A percentile compares a stretch with the other conserved stretches of the same genome.
Conservation (phyloP, 1,140 invertebrate species). For the Ridgeia piscesae region DNA sequence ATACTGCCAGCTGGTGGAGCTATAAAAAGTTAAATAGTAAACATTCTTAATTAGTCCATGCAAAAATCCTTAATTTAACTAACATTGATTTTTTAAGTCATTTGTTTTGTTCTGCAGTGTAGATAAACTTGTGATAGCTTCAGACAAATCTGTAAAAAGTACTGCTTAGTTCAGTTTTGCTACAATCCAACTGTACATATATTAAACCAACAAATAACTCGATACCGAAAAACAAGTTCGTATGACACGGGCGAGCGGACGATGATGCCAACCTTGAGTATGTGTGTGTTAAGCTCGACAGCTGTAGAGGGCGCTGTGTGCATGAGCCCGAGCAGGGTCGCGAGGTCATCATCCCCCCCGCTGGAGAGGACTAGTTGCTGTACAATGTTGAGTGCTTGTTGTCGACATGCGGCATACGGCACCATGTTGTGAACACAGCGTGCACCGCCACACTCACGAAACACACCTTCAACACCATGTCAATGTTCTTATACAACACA, state of each 20-base stretch:
- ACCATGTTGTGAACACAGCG: slow-evolving; percentile 89
- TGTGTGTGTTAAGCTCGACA: slow-evolving; percentile 83
- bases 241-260: background rate
- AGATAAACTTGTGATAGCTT: too few species aligned
- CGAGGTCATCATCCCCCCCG: slow-evolving; percentile 94
- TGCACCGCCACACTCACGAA: slow-evolving; percentile 88
- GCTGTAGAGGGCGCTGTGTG: slow-evolving; percentile 80
- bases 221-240: background rate
- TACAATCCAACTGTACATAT: background rate
- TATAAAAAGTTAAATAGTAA: too few species aligned
- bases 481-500: background rate
- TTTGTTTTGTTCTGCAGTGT: too few species aligned
- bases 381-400: slow-evolving; percentile 72
- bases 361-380: slow-evolving; percentile 85
- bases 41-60: too few species aligned
- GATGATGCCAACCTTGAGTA: slow-evolving; percentile 71
- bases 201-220: background rate
- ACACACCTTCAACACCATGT: slow-evolving; percentile 64
- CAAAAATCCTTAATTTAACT: too few species aligned
- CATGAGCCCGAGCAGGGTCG: slow-evolving; percentile 84
- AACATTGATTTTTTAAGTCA: too few species aligned
- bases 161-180: background rate
- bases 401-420: slow-evolving; percentile 79
- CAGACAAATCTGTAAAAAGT: too few species aligned
- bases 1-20: too few species aligned